A percentile compares a stretch with the other conserved stretches of the same genome.
phyloP scores from a whole-genome alignment of 1,140 invertebrate species.

The Drosophila orosa region DNA sequence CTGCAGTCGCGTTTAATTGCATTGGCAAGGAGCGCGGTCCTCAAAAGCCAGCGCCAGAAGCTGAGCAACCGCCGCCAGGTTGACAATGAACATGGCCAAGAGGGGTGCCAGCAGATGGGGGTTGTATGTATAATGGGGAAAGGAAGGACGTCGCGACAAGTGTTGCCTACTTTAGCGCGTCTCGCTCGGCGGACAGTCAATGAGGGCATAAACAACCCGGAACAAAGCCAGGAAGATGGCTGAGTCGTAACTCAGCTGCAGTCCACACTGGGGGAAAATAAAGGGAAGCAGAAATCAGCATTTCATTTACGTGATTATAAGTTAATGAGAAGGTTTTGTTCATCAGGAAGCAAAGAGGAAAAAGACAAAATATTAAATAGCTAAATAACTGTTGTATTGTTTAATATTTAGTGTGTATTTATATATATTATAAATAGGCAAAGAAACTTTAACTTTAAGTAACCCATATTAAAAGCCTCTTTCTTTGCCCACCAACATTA shows the following conservation, averaged over 20 bases:
- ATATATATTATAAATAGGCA: too few species aligned
- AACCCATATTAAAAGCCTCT: background rate
- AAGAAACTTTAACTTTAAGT: background rate
- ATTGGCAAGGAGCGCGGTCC: conserved; percentile 62
- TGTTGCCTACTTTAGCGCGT: conserved; percentile 44
- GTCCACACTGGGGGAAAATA: conserved; percentile 11
- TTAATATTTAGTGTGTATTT: too few species aligned
- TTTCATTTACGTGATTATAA: background rate
- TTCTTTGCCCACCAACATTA: background rate
- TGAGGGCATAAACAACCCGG: conserved; percentile 34
- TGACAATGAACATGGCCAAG: conserved; percentile 32
- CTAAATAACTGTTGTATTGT: too few species aligned
- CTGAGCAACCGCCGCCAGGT: conserved; percentile 31
- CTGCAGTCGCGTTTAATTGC: conserved; percentile 74
- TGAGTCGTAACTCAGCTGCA: conserved; percentile 12
- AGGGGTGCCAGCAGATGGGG: background rate
- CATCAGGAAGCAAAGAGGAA: background rate
- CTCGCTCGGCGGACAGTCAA: conserved; percentile 28
- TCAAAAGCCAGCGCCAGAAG: conserved; percentile 44
- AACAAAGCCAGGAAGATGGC: conserved; percentile 23
- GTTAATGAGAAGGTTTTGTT: background rate
- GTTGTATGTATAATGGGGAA: background rate
- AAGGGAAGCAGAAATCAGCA: background rate
- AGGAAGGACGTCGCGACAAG: conserved; percentile 20
- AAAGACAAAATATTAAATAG: too few species aligned